Conservation (phyloP, 2,888 invertebrate species). For the Philereme vetulata region DNA sequence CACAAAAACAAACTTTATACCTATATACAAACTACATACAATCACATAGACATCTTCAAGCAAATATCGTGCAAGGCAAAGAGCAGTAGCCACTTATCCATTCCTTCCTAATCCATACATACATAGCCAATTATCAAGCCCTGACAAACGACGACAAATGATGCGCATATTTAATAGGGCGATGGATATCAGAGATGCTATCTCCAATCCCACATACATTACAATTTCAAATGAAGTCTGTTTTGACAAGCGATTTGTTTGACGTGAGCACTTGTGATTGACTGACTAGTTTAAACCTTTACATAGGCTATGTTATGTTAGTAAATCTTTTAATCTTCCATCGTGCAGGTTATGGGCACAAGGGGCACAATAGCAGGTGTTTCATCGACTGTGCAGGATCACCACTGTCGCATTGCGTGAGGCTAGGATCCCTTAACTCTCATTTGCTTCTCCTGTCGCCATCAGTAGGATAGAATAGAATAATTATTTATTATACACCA, state of each 20-base stretch:
- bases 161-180: constrained; percentile 32
- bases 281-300: constrained; percentile 24
- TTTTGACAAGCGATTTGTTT: constrained; percentile 30
- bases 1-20: too few relatives aligned
- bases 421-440: too few relatives aligned
- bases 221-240: constrained; percentile 49
- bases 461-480: too few relatives aligned
- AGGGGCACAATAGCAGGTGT: too few relatives aligned
- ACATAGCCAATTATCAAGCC: constrained; percentile 16
- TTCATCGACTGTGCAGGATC: too few relatives aligned
- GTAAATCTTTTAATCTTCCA: too few relatives aligned
- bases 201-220: constrained; percentile 53
- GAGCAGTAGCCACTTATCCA: background rate
- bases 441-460: too few relatives aligned
- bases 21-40: too few relatives aligned
- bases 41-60: background rate
- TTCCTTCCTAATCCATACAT: constrained; percentile 27
- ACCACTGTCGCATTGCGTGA: too few relatives aligned
- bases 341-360: too few relatives aligned
- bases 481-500: too few relatives aligned
- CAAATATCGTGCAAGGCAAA: background rate
- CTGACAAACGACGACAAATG: constrained; percentile 28
- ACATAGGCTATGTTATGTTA: too few relatives aligned
- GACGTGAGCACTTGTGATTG: constrained; percentile 34
- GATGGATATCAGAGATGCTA: constrained; percentile 42